A percentile compares a stretch with the other conserved stretches of the same genome.
These are phyloP conservation scores for Sylvietta virens DNA, from an alignment of 2,113 vertebrate species.

Conservation along the genomic window DNA sequence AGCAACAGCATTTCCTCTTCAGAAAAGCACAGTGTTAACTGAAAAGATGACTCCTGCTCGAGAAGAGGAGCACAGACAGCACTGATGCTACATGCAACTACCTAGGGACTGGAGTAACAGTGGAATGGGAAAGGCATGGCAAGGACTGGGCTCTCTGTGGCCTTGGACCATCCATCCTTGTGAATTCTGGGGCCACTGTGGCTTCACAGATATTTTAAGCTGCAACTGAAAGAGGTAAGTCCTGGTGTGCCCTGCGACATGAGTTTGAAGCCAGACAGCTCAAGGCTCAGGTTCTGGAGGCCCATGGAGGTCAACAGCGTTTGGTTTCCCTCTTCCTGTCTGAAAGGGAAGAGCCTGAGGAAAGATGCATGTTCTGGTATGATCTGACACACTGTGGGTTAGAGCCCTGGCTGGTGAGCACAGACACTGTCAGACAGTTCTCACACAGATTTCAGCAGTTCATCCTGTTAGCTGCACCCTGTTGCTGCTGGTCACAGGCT, in stretches of 20 bases:
- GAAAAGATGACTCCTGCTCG: not conserved
- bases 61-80: not conserved
- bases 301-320: not conserved
- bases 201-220: not conserved
- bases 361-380: not conserved
- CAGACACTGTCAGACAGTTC: not conserved
- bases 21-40: not conserved
- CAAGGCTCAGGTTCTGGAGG: not conserved
- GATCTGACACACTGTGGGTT: rapidly evolving
- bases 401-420: not conserved
- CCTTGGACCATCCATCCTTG: not conserved
- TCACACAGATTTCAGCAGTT: not conserved
- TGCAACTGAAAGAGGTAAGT: rapidly evolving
- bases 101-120: not conserved
- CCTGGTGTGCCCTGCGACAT: not conserved
- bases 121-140: not conserved
- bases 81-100: not conserved
- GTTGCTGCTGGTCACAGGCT: not conserved
- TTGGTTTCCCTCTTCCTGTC: not conserved
- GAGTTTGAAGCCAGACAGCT: not conserved
- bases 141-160: rapidly evolving
- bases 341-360: not conserved
- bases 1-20: not conserved
- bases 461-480: not conserved
- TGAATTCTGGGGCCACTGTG: not conserved